Base-by-base conservation (phyloP, 2,888 invertebrate species). In the Aphrophora alni region DNA sequence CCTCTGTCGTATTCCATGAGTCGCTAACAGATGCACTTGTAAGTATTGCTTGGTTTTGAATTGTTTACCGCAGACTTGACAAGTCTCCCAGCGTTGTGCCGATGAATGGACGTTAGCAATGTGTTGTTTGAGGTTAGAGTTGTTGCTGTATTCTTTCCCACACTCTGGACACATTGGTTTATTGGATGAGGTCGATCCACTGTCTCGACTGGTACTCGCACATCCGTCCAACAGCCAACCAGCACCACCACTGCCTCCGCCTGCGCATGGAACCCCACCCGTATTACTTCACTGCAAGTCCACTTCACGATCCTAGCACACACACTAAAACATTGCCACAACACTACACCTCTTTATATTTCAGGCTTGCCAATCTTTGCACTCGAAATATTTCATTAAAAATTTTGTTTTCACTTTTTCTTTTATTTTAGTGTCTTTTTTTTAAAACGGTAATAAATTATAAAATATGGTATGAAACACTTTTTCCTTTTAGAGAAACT, bases 21-120 rank as follows among this genome's bases (percentile, higher is more conserved):
- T 91, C 83, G 93, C 92, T 87, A 93, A 89, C 89, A 92, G 89
- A 88, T 93, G 93, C 88, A 92, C 92, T 89, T 92, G 93, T 87
- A 93, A 90, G 88, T 93, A 93, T 89, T 93, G 93, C 88, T 92
- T 92, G 84, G 93, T 93, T 89, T 93, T 93, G 90, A 93, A 93
- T 86, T 90, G 90, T 88, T 92, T 92, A 87, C 89, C 90, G 89
- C 93, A 93, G 84, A 92, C 90, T 87, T 91, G 90, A 88, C 93
- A 92, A 85, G 90, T 89, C 88, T 92, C 91, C 87, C 90, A 90
- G 85, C 90, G 90, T 80, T 89, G 90, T 86, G 91, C 90, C 84
- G 92, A 90, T 83, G 92, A 90, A 89, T 93, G 93, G 86, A 93
- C 92, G 89, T 93, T 93, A 86, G 91, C 91, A 86, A 92, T 90